phyloP scores from a whole-genome alignment of 2,888 invertebrate species.

The Acanthosoma haemorrhoidale region DNA sequence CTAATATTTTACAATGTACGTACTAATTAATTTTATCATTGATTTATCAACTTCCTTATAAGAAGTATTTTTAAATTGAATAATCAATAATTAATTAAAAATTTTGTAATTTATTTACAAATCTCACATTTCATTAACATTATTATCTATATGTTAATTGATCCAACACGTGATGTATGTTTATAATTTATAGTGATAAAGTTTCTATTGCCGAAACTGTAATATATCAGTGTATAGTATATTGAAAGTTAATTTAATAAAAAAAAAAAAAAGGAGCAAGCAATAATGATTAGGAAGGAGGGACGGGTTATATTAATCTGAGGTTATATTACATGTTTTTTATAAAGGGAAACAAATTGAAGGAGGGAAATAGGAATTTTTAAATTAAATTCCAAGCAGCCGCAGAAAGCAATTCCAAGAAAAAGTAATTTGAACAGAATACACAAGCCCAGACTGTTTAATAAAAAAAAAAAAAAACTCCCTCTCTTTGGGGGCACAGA shows the following conservation, averaged over 20 bases:
- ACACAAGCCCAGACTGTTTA: slow-evolving; percentile 10
- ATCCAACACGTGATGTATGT: no score
- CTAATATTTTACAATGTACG: no score
- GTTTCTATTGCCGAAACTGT: no score
- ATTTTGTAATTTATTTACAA: no score
- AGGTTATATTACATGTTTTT: slow-evolving; percentile 14
- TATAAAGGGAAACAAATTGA: slow-evolving; percentile 14
- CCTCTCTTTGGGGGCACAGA: neutral
- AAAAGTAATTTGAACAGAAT: slow-evolving; percentile 12
- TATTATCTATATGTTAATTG: no score
- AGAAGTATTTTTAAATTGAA: no score
- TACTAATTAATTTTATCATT: no score
- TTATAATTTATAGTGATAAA: no score
- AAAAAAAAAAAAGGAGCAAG: neutral
- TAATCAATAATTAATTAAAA: no score
- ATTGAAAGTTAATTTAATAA: neutral
- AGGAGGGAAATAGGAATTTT: slow-evolving; percentile 10
- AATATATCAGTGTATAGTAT: no score
- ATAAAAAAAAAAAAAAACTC: slow-evolving; percentile 11
- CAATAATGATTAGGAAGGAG: slow-evolving; percentile 7
- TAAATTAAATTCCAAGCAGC: slow-evolving; percentile 14
- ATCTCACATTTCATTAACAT: no score
- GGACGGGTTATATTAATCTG: neutral
- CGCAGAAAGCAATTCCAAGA: slow-evolving; percentile 10
- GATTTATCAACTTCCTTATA: no score